Evolutionary conservation across 2,113 vertebrate species (phyloP), one percentile per base, ranked within the genome.

Genomic region (Mus pahari): DNA sequence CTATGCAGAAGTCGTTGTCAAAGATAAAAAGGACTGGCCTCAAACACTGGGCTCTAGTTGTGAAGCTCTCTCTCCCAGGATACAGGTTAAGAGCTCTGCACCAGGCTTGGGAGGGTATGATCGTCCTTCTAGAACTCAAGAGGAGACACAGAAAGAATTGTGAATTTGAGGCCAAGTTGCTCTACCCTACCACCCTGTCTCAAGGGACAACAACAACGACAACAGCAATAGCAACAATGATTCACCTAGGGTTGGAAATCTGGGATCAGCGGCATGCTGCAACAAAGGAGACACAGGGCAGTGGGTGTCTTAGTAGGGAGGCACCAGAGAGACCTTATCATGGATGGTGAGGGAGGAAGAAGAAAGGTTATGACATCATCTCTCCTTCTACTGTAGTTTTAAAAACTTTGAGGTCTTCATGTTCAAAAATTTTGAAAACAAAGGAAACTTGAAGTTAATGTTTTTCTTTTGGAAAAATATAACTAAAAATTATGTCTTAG

Each of bases 391-490:
- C 28, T 24, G 53, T 50, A 45, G 87, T 62, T 77, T 91, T 58
- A 64, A 48, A 92, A 81, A 66, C n/a, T 90, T 53, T 60, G 11
- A 79, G 19, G 45, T 66, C 14, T 94, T 96, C 19, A 66, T 70
- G 48, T 90, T 86, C 42, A 94, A 55, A 90, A 75, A 48, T 71
- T 66, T 92, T n/a, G 62, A 91, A 91, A 78, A 91, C 20, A 93
- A 79, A 73, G 28, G 64, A 19, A 16, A 14, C 31, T 92, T 94
- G 33, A 95, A 74, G 78, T 75, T 86, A 90, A n/a, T 70, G 79
- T 19, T 82, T 86, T 88, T 81, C 64, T 68, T 96, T 79, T 74
- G 22, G 53, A 33, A 16, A 58, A 58, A n/a, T 7, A 90, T n/a
- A 71, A 93, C 14, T 64, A 13, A 88, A 93, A 96, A 81, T 71